Conservation (phyloP, 2,113 vertebrate genomes). For the Ariopsis seemanni region DNA sequence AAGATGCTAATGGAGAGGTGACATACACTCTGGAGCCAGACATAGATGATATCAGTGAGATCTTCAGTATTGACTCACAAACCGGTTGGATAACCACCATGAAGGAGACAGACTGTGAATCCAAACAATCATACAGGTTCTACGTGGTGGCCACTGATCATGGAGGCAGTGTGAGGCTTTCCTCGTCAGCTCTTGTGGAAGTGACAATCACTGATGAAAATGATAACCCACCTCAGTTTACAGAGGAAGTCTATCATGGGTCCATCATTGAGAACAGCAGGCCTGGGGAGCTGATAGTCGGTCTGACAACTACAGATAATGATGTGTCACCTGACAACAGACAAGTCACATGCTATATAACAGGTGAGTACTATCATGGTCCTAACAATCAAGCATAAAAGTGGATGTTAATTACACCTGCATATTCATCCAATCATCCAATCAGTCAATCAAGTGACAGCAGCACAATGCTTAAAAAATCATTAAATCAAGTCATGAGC, state of each 20-base stretch:
- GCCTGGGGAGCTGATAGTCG: constrained; percentile 79
- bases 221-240: constrained; percentile 88
- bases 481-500: neutral
- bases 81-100: constrained; percentile 90
- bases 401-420: neutral
- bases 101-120: constrained; percentile 84
- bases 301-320: constrained; percentile 82
- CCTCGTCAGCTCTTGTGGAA: constrained; percentile 87
- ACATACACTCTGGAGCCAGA: constrained; percentile 83
- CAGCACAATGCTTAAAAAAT: neutral
- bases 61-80: constrained; percentile 86
- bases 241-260: constrained; percentile 80
- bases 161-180: constrained; percentile 80
- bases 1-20: constrained; percentile 85
- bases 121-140: constrained; percentile 77
- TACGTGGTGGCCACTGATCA: constrained; percentile 88
- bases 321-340: constrained; percentile 89
- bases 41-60: constrained; percentile 65
- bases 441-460: neutral
- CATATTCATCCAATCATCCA: neutral
- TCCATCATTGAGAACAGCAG: constrained; percentile 83
- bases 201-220: constrained; percentile 92
- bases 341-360: constrained; percentile 91
- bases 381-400: neutral
- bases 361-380: constrained; percentile 74